Conservation (phyloP, 2,797 vertebrate species). For the Rhinogobio ventralis region DNA sequence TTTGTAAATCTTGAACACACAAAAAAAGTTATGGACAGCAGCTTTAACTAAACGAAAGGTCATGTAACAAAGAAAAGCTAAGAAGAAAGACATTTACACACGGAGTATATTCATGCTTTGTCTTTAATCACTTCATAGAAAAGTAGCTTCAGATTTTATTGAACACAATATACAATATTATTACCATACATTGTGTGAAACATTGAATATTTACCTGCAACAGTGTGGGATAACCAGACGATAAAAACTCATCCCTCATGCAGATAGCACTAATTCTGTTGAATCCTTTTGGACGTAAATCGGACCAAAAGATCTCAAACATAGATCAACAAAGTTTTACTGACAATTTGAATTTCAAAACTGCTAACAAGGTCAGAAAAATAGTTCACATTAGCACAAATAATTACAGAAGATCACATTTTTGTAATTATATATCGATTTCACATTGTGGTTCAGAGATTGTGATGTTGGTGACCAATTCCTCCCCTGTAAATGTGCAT, state of each 20-base stretch:
- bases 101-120: conserved; percentile 89
- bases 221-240: conserved; percentile 88
- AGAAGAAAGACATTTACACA: conserved; percentile 51
- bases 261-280: conserved; percentile 90
- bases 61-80: background rate
- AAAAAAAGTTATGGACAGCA: too few relatives aligned
- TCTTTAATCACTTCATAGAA: conserved; percentile 99
- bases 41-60: background rate
- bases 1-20: too few relatives aligned
- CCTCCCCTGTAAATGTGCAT: conserved; percentile 69
- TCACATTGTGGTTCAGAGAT: conserved; percentile 84
- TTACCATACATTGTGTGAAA: conserved; percentile 98
- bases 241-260: conserved; percentile 89
- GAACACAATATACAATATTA: conserved; percentile 98
- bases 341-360: conserved; percentile 87
- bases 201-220: conserved; percentile 89
- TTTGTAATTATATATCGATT: conserved; percentile 79
- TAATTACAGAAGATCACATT: conserved; percentile 89
- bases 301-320: conserved; percentile 87
- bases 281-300: conserved; percentile 85
- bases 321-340: conserved; percentile 88
- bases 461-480: conserved; percentile 80
- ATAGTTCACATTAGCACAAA: conserved; percentile 91
- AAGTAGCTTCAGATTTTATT: conserved; percentile 96
- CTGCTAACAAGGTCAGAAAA: conserved; percentile 88